phyloP scores from a whole-genome alignment of 2,797 vertebrate species.

The Parotocinclus haroldoi region DNA sequence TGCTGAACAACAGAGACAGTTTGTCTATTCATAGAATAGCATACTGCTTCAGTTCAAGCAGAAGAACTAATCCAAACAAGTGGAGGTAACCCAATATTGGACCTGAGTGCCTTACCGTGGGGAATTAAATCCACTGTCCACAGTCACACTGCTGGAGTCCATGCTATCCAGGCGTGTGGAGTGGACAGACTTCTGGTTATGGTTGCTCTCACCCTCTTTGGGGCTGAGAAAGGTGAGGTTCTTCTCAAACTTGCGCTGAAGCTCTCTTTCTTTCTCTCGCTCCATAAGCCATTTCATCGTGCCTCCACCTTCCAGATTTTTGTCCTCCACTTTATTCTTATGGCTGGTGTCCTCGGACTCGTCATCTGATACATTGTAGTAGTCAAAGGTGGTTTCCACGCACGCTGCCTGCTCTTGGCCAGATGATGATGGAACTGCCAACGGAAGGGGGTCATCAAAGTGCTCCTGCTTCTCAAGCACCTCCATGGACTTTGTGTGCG shows the following conservation, averaged over 20 bases:
- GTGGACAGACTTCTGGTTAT: constrained; percentile 88
- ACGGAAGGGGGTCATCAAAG: constrained; percentile 83
- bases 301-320: constrained; percentile 77
- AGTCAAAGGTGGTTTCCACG: constrained; percentile 86
- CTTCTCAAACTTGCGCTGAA: constrained; percentile 95
- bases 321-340: constrained; percentile 74
- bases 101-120: constrained; percentile 84
- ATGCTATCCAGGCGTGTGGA: constrained; percentile 96
- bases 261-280: constrained; percentile 90
- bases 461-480: constrained; percentile 83
- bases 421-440: constrained; percentile 67
- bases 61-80: constrained; percentile 33
- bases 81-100: constrained; percentile 40
- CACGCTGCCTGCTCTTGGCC: constrained; percentile 73
- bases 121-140: constrained; percentile 99
- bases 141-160: constrained; percentile 98
- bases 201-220: constrained; percentile 77
- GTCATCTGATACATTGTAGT: constrained; percentile 96
- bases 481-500: constrained; percentile 72
- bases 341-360: constrained; percentile 86
- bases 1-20: constrained; percentile 35
- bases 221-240: constrained; percentile 91
- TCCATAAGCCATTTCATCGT: constrained; percentile 98
- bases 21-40: constrained; percentile 57
- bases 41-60: constrained; percentile 41